phyloP scores from a whole-genome alignment of 2,797 vertebrate species.

The Enoplosus armatus region DNA sequence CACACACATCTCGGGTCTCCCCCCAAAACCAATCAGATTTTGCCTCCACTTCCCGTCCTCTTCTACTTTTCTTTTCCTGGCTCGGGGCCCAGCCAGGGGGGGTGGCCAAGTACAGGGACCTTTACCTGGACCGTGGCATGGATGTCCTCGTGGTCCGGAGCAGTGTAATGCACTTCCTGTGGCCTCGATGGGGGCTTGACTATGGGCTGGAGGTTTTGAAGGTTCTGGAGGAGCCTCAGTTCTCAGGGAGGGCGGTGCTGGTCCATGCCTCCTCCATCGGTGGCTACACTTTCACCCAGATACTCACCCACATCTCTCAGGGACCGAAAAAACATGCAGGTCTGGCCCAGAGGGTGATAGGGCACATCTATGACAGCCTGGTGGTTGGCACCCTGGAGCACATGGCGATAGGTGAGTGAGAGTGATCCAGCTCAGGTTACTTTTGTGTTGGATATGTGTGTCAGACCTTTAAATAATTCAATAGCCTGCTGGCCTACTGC shows the following conservation, averaged over 20 bases:
- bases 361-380: constrained; percentile 84
- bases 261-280: constrained; percentile 85
- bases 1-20: constrained; percentile 6
- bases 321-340: constrained; percentile 45
- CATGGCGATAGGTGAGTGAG: constrained; percentile 78
- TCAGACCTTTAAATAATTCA: constrained; percentile 64
- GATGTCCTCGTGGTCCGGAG: constrained; percentile 83
- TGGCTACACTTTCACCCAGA: constrained; percentile 83
- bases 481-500: constrained; percentile 31
- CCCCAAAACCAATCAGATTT: not conserved
- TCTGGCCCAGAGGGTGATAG: constrained; percentile 69
- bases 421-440: constrained; percentile 58
- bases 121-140: constrained; percentile 78
- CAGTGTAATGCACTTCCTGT: constrained; percentile 75
- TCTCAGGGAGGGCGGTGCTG: constrained; percentile 71
- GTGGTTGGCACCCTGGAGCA: constrained; percentile 79
- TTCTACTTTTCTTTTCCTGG: constrained; percentile 85
- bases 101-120: constrained; percentile 79
- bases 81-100: constrained; percentile 73
- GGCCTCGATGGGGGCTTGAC: constrained; percentile 78
- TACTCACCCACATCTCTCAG: constrained; percentile 68
- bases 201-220: constrained; percentile 67
- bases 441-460: constrained; percentile 26
- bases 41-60: constrained; percentile 45
- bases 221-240: constrained; percentile 76